Evolutionary conservation across 2,797 vertebrate genomes (phyloP).

Genomic region (Phataginus tricuspis): DNA sequence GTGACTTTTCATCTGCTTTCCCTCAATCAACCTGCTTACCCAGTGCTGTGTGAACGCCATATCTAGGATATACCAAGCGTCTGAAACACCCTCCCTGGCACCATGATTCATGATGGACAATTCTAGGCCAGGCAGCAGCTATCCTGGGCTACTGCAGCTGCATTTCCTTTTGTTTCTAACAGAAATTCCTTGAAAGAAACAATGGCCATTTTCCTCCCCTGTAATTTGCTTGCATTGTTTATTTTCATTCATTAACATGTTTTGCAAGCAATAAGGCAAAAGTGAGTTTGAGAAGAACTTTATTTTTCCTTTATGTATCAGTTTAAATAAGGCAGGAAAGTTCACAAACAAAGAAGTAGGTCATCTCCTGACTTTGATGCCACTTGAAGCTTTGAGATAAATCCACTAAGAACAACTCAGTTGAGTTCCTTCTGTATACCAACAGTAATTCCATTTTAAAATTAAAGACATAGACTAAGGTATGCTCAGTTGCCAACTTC

Average conservation of each 20-base stretch:
- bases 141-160: conserved; percentile 56
- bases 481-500: background rate
- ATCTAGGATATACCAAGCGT: background rate
- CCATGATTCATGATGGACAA: background rate
- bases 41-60: background rate
- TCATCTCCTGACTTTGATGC: conserved; percentile 26
- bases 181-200: conserved; percentile 27
- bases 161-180: conserved; percentile 69
- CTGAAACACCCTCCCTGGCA: conserved; percentile 21
- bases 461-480: background rate
- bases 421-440: background rate
- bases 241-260: background rate
- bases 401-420: background rate
- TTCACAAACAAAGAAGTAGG: conserved; percentile 39
- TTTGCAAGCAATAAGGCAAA: conserved; percentile 39
- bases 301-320: background rate
- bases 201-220: background rate
- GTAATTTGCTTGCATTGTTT: background rate
- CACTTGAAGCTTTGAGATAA: background rate
- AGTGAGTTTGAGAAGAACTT: background rate
- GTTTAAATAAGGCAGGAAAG: background rate
- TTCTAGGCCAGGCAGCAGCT: conserved; percentile 57
- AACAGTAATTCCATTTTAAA: background rate
- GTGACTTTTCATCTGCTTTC: background rate
- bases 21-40: background rate